A percentile compares a stretch with the other conserved stretches of the same genome.
Evolutionary conservation across 2,888 invertebrate species (phyloP).

Genomic region (Agrotis puta): DNA sequence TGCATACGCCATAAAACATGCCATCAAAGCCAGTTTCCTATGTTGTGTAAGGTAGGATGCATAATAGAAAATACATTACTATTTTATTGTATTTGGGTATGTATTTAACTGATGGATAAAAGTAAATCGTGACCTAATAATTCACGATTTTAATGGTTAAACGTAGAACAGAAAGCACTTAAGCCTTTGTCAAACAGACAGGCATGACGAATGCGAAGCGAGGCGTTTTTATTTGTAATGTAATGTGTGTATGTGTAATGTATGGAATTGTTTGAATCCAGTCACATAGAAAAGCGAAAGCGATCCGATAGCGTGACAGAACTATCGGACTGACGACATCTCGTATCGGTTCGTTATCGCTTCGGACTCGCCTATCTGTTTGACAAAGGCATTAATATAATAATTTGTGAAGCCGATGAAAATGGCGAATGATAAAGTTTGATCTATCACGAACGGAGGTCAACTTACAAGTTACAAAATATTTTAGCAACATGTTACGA

Average conservation of each 20-base stretch:
- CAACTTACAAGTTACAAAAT: slow-evolving; percentile 41
- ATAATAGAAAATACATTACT: not conserved
- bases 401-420: slow-evolving; percentile 18
- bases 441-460: slow-evolving; percentile 25
- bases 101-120: not conserved
- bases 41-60: slow-evolving; percentile 9
- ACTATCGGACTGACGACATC: too few relatives aligned
- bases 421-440: slow-evolving; percentile 14
- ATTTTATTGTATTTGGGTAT: not conserved
- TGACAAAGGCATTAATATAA: too few relatives aligned
- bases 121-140: not conserved
- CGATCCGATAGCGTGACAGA: too few relatives aligned
- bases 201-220: too few relatives aligned
- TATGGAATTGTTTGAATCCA: too few relatives aligned
- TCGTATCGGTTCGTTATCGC: too few relatives aligned
- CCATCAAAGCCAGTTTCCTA: slow-evolving; percentile 16
- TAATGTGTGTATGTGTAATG: too few relatives aligned
- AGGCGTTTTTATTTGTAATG: too few relatives aligned
- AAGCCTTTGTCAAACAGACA: too few relatives aligned
- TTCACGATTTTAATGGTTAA: slow-evolving; percentile 4
- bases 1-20: slow-evolving; percentile 6
- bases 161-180: not conserved
- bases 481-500: slow-evolving; percentile 26
- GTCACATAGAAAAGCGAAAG: too few relatives aligned
- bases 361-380: too few relatives aligned